Evolutionary conservation across 1,140 invertebrate genomes (phyloP).

Genomic region (Nasonia giraulti): DNA sequence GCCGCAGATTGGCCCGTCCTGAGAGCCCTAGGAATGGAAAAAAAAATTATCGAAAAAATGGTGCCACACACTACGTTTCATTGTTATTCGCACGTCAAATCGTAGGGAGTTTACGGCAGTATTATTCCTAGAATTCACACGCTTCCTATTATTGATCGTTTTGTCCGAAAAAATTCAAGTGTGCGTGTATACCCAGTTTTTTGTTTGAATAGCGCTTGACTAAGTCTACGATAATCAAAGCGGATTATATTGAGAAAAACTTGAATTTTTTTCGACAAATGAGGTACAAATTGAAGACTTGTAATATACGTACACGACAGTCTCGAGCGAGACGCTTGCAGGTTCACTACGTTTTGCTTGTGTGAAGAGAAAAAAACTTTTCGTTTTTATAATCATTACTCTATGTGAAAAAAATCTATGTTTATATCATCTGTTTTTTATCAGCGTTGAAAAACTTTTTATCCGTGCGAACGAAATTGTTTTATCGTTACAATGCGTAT

Average conservation of each 20-base stretch:
- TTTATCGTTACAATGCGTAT: background rate
- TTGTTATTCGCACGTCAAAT: background rate
- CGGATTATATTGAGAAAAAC: background rate
- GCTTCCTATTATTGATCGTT: background rate
- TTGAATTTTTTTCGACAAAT: constrained; percentile 8
- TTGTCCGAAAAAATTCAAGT: background rate
- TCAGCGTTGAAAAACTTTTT: background rate
- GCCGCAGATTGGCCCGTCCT: background rate
- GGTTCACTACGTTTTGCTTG: constrained; percentile 22
- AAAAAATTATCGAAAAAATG: background rate
- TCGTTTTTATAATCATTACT: background rate
- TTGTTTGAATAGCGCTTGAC: background rate
- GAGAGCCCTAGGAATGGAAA: background rate
- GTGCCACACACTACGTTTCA: background rate
- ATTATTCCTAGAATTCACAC: constrained; percentile 11
- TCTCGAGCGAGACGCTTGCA: background rate
- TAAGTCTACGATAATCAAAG: background rate
- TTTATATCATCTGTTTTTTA: background rate
- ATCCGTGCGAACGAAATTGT: background rate
- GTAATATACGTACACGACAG: background rate
- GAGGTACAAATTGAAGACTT: background rate
- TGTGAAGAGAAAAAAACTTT: background rate
- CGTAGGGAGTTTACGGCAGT: constrained; percentile 18
- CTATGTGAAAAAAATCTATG: background rate
- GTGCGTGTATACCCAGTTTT: background rate